Evolutionary conservation across 2,888 invertebrate species (phyloP).

Genomic region (Vesta saturnalis): DNA sequence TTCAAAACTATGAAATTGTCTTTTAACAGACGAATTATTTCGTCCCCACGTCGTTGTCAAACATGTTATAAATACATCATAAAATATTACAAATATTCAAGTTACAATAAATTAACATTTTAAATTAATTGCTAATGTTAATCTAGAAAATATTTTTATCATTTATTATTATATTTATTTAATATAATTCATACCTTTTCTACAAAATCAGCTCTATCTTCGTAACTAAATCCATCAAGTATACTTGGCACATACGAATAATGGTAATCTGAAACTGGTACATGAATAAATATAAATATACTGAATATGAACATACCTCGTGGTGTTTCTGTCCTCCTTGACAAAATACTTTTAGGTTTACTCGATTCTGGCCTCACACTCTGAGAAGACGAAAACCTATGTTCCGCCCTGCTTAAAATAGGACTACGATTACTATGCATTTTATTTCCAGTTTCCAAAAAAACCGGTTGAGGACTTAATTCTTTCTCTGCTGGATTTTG

Average conservation of each 20-base stretch:
- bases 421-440: slow-evolving; percentile 53
- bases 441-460: slow-evolving; percentile 42
- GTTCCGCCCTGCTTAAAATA: slow-evolving; percentile 53
- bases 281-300: neutral
- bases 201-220: slow-evolving; percentile 54
- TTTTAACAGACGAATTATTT: too few species aligned
- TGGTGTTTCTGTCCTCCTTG: slow-evolving; percentile 57
- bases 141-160: too few species aligned
- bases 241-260: slow-evolving; percentile 57
- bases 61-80: too few species aligned
- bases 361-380: slow-evolving; percentile 56
- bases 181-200: slow-evolving; percentile 54
- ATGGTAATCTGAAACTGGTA: slow-evolving; percentile 52
- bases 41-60: too few species aligned
- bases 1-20: too few species aligned
- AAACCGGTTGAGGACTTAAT: slow-evolving; percentile 45
- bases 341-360: slow-evolving; percentile 60
- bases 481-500: slow-evolving; percentile 50
- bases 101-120: too few species aligned
- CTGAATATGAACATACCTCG: slow-evolving; percentile 52
- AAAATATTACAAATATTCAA: too few species aligned
- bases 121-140: too few species aligned
- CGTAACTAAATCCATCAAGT: slow-evolving; percentile 59
- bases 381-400: slow-evolving; percentile 54
- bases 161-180: too few species aligned